phyloP scores from a whole-genome alignment of 2,797 vertebrate genomes.

The Dendrocincla tyrannina region DNA sequence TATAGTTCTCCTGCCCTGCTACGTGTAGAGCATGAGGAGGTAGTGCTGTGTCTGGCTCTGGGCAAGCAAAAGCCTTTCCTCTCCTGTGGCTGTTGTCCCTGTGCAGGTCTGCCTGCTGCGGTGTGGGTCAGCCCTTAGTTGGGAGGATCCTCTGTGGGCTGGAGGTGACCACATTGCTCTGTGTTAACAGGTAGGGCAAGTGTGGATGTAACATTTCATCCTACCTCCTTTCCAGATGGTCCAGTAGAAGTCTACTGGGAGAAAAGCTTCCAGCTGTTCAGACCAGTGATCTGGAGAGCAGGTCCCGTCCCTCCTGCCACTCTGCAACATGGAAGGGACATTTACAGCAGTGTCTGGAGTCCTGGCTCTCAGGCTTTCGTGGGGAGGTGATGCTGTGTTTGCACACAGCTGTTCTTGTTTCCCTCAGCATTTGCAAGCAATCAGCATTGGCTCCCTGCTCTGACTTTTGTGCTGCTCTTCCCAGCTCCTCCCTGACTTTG shows the following conservation, averaged over 20 bases:
- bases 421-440: neutral
- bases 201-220: neutral
- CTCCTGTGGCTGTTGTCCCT: neutral
- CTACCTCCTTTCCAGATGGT: neutral
- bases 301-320: neutral
- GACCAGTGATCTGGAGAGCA: neutral
- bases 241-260: neutral
- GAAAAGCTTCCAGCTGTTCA: neutral
- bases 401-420: neutral
- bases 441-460: neutral
- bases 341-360: neutral
- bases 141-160: neutral
- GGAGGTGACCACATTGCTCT: neutral
- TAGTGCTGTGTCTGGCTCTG: neutral
- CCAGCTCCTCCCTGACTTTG: neutral
- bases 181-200: neutral
- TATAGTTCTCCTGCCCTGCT: constrained; percentile 68
- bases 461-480: neutral
- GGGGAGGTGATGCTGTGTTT: neutral
- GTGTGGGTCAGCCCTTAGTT: neutral
- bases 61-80: neutral
- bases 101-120: neutral
- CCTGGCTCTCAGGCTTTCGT: neutral
- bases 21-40: constrained; percentile 71
- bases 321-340: neutral